Conservation (phyloP, 2,888 invertebrate species). For the Camptogramma bilineatum region DNA sequence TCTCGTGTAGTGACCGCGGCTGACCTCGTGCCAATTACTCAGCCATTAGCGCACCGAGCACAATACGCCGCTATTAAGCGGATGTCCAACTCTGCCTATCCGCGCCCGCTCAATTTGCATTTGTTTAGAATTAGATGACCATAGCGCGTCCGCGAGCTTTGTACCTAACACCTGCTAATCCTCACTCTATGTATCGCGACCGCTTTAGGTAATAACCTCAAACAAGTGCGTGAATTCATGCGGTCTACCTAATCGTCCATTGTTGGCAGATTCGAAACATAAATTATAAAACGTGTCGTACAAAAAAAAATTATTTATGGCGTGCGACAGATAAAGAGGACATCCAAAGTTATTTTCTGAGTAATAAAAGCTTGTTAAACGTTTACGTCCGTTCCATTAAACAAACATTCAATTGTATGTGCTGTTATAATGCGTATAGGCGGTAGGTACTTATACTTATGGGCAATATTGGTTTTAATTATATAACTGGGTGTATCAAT, state of each 20-base stretch:
- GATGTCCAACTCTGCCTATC: slow-evolving; percentile 71
- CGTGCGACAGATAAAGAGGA: slow-evolving; percentile 26
- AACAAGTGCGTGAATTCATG: slow-evolving; percentile 44
- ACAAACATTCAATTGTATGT: slow-evolving; percentile 44
- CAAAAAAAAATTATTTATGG: slow-evolving; percentile 31
- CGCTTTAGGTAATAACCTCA: slow-evolving; percentile 61
- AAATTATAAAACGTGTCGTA: slow-evolving; percentile 44
- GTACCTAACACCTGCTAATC: slow-evolving; percentile 63
- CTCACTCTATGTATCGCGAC: slow-evolving; percentile 47
- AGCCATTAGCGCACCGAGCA: slow-evolving; percentile 74
- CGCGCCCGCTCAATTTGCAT: slow-evolving; percentile 76
- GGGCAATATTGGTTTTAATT: slow-evolving; percentile 38
- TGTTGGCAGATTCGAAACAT: slow-evolving; percentile 54
- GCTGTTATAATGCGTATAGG: slow-evolving; percentile 35
- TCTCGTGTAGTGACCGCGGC: slow-evolving; percentile 53
- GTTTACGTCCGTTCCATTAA: slow-evolving; percentile 37
- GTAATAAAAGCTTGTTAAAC: slow-evolving; percentile 50
- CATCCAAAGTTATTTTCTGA: slow-evolving; percentile 35
- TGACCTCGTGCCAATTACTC: slow-evolving; percentile 79
- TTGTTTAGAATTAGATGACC: slow-evolving; percentile 78
- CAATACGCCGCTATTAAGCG: slow-evolving; percentile 76
- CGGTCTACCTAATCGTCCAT: slow-evolving; percentile 62
- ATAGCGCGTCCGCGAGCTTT: slow-evolving; percentile 58
- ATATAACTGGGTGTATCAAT: slow-evolving; percentile 30
- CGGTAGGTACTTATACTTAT: too few species aligned